Evolutionary conservation across 2,797 vertebrate species (phyloP), one percentile per base, ranked within the genome.

Genomic region (Alfaro cultratus): DNA sequence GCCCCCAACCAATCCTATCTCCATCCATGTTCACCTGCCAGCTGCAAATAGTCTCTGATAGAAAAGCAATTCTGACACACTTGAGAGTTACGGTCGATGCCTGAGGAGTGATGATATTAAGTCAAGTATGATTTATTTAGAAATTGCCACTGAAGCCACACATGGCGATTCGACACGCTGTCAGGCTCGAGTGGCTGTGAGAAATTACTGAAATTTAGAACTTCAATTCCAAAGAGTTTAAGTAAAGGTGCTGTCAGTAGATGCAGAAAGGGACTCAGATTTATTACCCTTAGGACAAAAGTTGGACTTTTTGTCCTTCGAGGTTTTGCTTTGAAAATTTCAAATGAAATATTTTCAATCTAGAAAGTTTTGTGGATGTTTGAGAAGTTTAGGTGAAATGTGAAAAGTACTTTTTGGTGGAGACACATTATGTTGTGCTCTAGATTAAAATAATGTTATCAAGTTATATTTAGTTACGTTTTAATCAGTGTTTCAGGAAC

Each of bases 101-200:
- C 85, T 83, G 86, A 87, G 81, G 80, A 91, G 86, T 72, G 84
- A 91, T 90, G 86, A 91, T 89, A 89, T 89, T 86, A 89, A 84
- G 74, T 79, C 0, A 71, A 76, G 85, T 81, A 72, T 90, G 87
- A 91, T 86, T 21, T 90, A 86, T 89, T 92, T 91, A 87, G 74
- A 85, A 91, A 83, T 83, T 23, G 34, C 80, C 74, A 82, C 75
- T 84, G 80, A 91, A 87, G 77, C 87, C 8, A 83, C 85, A 88
- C 75, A 76, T 87, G 84, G 86, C 67, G 85, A 78, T 87, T 91
- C 75, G 70, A 43, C 83, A 75, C 31, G 75, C 76, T 85, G 86
- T 86, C 83, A 87, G 80, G 29, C 62, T 78, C 34, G 29, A 84
- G 83, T 43, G 71, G 67, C 82, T 41, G 73, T 34, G 21, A 80